Evolutionary conservation across 2,888 invertebrate genomes (phyloP), one percentile per base, ranked within the genome.

Genomic region (Chloromyia formosa): DNA sequence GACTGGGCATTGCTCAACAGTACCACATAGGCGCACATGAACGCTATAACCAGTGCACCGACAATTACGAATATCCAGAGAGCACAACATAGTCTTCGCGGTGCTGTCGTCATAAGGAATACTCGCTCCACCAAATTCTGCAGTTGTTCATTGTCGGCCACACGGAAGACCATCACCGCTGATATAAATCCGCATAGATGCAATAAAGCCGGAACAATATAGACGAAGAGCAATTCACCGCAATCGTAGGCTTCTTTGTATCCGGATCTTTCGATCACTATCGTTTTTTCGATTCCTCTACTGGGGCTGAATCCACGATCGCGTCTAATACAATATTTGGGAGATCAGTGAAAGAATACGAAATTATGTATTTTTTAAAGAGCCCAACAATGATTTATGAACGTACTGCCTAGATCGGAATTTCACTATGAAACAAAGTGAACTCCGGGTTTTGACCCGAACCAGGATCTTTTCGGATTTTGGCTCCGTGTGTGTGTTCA

Each of bases 61-160:
- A 91, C 84, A 10, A 89, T 86, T 75, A 94, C 90, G 79, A 93
- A 92, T 58, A 91, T 83, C 92, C 94, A 94, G 3, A 94, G 83
- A 80, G 89, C 90, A 77, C 88, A 88, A 42, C 94, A 88, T 23
- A 94, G 85, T 53, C 89, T 89, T 78, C 89, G 91, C 61, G 94
- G 93, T 79, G 90, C 90, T 23, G 88, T 86, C 0, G 93, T 92
- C 76, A 93, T 86, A 45, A 94, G 85, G 82, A 94, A 94, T 0
- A 92, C 94, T 80, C 93, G 88, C 84, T 94, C 94, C 89, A 94
- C 93, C 68, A 94, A 86, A 86, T 93, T 92, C 80, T 93, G 93
- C 71, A 94, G 83, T 80, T 94, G 94, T 82, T 94, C 94, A 81
- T 93, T 93, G 82, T 94, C 93, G 42, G 91, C 90, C 78, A 91